Base-by-base conservation (phyloP, 2,888 invertebrate species). In the Cartodere bifasciata region DNA sequence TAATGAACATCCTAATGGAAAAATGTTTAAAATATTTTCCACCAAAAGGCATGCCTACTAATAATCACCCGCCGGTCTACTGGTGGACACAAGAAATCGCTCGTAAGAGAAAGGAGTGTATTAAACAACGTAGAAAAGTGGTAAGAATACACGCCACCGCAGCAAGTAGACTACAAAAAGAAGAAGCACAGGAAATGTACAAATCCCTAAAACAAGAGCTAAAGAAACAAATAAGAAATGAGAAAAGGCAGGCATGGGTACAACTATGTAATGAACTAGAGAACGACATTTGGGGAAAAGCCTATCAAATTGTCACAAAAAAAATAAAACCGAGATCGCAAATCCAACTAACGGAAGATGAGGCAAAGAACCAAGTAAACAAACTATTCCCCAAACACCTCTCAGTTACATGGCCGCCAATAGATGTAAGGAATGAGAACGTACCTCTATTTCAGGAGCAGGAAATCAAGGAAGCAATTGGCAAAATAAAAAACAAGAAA, bases 261-360 rank as follows among this genome's bases (percentile, higher is more conserved):
- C 28, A 24, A 6, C 28, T 36, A 5, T 16, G 23, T 6, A 23
- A 29, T 2, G 26, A 32, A 10, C 12, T 38, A 9, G 30, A 38
- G 9, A 16, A 14, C 4, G 29, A 38, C 16, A 25, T 36, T 12
- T 36, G 32, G 37, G 31, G 35, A 7, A 23, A 31, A 7, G 34
- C 20, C 4, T 37, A 37, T 14, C 14, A 29, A 13, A 32, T 32
- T 7, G 37, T 23, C 9, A 12, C 22, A 7, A 22, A 12, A 15
- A 26, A 20, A 12, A 21, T 30, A 2, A 24, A 13, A 4, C 24
- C 4, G 4, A 16, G 22, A 4, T 10, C 20, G n/a, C 23, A 13
- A 14, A 23, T 16, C 13, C 12, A 11, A 10, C 14, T 34, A 2
- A 4, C 13, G 7, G 29, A 15, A 16, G 23, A n/a, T 9, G 23